Evolutionary conservation across 1,140 invertebrate species (phyloP).

Genomic region (Vollenhovia emeryi): DNA sequence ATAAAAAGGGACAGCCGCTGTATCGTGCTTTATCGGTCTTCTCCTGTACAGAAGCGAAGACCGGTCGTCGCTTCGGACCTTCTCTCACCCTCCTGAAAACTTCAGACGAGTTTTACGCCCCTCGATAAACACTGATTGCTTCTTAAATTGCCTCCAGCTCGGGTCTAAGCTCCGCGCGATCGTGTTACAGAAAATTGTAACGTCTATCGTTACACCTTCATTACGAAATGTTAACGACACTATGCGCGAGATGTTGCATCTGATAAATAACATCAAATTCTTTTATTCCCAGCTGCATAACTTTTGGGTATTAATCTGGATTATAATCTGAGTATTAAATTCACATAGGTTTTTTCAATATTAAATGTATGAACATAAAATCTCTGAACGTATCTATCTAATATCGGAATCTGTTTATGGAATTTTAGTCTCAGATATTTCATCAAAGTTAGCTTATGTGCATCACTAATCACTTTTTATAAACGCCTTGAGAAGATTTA

Average conservation of each 20-base stretch:
- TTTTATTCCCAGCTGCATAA: not conserved
- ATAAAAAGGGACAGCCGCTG: slow-evolving; percentile 35
- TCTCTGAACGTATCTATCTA: not conserved
- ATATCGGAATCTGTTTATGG: not conserved
- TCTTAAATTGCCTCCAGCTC: slow-evolving; percentile 53
- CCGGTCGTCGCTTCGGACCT: not conserved
- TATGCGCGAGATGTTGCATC: not conserved
- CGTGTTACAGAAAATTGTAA: slow-evolving; percentile 37
- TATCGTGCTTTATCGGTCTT: not conserved
- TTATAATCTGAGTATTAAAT: not conserved
- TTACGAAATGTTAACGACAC: slow-evolving; percentile 8
- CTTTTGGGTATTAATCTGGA: not conserved
- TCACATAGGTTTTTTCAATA: not conserved
- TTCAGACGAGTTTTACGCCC: slow-evolving; percentile 53
- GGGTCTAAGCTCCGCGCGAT: slow-evolving; percentile 2
- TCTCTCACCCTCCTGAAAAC: slow-evolving; percentile 44
- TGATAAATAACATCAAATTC: not conserved
- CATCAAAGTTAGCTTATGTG: not conserved
- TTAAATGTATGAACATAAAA: not conserved
- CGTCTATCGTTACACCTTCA: slow-evolving; percentile 2
- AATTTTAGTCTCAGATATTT: not conserved
- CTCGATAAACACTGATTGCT: slow-evolving; percentile 69
- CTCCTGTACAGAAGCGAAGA: slow-evolving; percentile 7
- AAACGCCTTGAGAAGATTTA: not conserved
- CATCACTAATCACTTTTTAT: no score